Percentiles rank a stretch among this genome's conserved stretches.
Evolutionary conservation across 2,888 invertebrate genomes (phyloP).

Genomic region (Gymnocheta viridis): DNA sequence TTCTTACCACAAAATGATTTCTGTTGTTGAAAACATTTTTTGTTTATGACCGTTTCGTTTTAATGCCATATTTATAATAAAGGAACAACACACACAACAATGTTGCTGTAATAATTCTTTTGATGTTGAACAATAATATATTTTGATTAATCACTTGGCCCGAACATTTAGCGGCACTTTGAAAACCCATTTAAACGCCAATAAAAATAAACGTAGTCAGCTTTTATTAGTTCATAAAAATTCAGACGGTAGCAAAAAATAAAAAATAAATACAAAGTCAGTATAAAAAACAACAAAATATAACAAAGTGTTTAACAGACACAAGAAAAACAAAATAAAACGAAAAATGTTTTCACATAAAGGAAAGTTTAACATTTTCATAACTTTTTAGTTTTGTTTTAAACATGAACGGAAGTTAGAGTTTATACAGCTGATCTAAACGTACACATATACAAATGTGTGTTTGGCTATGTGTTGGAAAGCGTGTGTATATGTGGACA

Average conservation of each 20-base stretch:
- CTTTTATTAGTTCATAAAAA: slow-evolving; percentile 68
- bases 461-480: background rate
- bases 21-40: background rate
- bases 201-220: slow-evolving; percentile 68
- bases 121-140: slow-evolving; percentile 41
- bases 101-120: slow-evolving; percentile 19
- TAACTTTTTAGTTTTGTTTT: slow-evolving; percentile 52
- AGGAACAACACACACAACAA: slow-evolving; percentile 29
- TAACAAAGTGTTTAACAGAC: slow-evolving; percentile 60
- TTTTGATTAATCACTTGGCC: slow-evolving; percentile 65
- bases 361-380: slow-evolving; percentile 62
- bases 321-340: slow-evolving; percentile 15
- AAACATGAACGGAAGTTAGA: slow-evolving; percentile 48
- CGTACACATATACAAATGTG: background rate
- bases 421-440: background rate
- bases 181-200: slow-evolving; percentile 67
- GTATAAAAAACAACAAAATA: slow-evolving; percentile 49
- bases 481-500: background rate
- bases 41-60: slow-evolving; percentile 38
- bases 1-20: slow-evolving; percentile 32
- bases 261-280: background rate
- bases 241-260: slow-evolving; percentile 32
- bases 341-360: slow-evolving; percentile 9
- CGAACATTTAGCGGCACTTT: slow-evolving; percentile 65
- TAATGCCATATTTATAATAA: slow-evolving; percentile 46